Conservation (phyloP, 2,888 invertebrate species). For the Diogma glabrata region DNA sequence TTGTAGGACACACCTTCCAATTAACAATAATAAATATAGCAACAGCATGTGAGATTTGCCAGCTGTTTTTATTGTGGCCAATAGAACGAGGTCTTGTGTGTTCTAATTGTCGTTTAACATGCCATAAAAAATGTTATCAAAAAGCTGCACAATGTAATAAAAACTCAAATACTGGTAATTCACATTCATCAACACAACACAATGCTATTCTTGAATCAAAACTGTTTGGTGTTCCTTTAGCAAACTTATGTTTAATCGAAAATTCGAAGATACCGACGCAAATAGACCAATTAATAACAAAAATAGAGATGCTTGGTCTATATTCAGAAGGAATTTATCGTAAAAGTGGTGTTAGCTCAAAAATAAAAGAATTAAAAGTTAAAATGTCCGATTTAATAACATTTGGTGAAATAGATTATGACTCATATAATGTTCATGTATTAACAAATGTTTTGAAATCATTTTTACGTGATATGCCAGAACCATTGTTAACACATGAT, state of each 20-base stretch:
- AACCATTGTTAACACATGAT: slow-evolving; percentile 85
- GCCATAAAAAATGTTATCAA: slow-evolving; percentile 87
- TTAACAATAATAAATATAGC: slow-evolving; percentile 90
- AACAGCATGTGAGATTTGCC: slow-evolving; percentile 91
- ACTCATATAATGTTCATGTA: slow-evolving; percentile 79
- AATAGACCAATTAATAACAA: slow-evolving; percentile 75
- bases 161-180: slow-evolving; percentile 41
- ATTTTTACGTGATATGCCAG: slow-evolving; percentile 86
- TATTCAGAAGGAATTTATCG: slow-evolving; percentile 90
- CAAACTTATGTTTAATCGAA: slow-evolving; percentile 58
- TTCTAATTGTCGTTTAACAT: slow-evolving; percentile 75
- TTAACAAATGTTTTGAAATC: slow-evolving; percentile 78
- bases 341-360: slow-evolving; percentile 79
- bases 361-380: slow-evolving; percentile 63
- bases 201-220: slow-evolving; percentile 20
- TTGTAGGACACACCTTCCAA: slow-evolving; percentile 74
- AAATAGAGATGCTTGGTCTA: slow-evolving; percentile 83
- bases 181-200: slow-evolving; percentile 19
- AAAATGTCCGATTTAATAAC: slow-evolving; percentile 60
- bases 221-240: slow-evolving; percentile 74
- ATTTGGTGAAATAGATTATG: slow-evolving; percentile 54
- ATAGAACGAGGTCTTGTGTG: slow-evolving; percentile 77
- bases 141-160: slow-evolving; percentile 64
- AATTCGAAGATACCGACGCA: slow-evolving; percentile 66
- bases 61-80: slow-evolving; percentile 91